Percentiles rank a stretch among this genome's conserved stretches.
phyloP scores from a whole-genome alignment of 1,140 invertebrate species.

The Neotoxoptera formosana region DNA sequence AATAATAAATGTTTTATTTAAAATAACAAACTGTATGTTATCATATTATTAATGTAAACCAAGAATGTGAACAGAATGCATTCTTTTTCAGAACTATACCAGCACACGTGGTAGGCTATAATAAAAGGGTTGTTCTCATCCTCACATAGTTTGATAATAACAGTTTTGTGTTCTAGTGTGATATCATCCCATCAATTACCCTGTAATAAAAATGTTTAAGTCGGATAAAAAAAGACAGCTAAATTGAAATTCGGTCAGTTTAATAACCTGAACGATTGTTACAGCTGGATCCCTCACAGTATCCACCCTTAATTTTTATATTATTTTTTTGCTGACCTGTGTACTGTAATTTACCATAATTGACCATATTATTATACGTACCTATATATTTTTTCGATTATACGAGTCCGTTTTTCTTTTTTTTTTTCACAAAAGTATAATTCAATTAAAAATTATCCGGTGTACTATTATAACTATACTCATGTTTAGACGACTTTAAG shows the following conservation, averaged over 20 bases:
- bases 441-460: not conserved
- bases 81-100: not conserved
- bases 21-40: not conserved
- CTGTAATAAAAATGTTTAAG: not conserved
- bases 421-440: not conserved
- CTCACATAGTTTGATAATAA: not conserved
- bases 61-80: not conserved
- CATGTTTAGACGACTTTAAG: not conserved
- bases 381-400: not conserved
- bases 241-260: not conserved
- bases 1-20: not conserved
- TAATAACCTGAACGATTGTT: not conserved
- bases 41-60: too few species aligned
- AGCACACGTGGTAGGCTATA: not conserved
- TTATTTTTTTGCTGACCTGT: not conserved
- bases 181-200: not conserved
- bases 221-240: not conserved
- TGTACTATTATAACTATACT: not conserved
- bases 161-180: not conserved
- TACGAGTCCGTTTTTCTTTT: not conserved
- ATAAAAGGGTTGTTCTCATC: not conserved
- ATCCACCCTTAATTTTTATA: not conserved
- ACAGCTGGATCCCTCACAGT: not conserved
- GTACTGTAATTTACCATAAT: not conserved
- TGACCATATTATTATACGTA: not conserved